Evolutionary conservation across 53 echinoderm and acorn worm genomes (phyloP), one percentile per base, ranked within the genome.

Genomic region (Mesocentrotus franciscanus): DNA sequence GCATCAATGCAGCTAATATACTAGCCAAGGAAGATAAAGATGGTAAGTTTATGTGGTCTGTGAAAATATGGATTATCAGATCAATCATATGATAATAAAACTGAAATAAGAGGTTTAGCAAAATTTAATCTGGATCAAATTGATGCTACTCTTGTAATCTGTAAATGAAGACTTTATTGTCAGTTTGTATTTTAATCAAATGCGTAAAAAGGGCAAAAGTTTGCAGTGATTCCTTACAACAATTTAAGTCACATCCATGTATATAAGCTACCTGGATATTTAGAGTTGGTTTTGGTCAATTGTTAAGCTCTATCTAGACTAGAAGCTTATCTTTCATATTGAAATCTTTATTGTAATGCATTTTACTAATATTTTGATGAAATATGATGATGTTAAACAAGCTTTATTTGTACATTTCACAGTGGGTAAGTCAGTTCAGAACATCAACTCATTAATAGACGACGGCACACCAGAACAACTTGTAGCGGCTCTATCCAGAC

Each of bases 361-460:
- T 9, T 62, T 62, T 62, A 62, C 62, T 16, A 74, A 74, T 11
- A 74, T 32, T 0, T 22, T 68, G 68, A 22, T 68, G 14, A 32
- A 30, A 71, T 30, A 30, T 2, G 12, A 74, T 74, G 74, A 0
- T 27, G 30, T 14, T 16, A 62, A 62, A 30, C 29, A 29, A 30
- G 9, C 2, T 74, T 74, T 30, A 9, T 74, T 66, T 66, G 18
- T 74, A 49, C 55, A 4, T 75, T 74, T 57, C 18, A 33, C 95
- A 99, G 99, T 96, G 95, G 68, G 59, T 64, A 96, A 93, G 70
- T 96, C 99, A 35, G 96, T 99, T 1, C 71, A 94, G 29, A 96
- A 97, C 95, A 98, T 99, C 96, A 99, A 99, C 60, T 70, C 94
- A 39, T 97, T 97, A 49, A 99, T 99, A 14, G 95, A 97, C 60